Conservation (phyloP, 2,797 vertebrate species). For the Dromococcyx pavoninus region DNA sequence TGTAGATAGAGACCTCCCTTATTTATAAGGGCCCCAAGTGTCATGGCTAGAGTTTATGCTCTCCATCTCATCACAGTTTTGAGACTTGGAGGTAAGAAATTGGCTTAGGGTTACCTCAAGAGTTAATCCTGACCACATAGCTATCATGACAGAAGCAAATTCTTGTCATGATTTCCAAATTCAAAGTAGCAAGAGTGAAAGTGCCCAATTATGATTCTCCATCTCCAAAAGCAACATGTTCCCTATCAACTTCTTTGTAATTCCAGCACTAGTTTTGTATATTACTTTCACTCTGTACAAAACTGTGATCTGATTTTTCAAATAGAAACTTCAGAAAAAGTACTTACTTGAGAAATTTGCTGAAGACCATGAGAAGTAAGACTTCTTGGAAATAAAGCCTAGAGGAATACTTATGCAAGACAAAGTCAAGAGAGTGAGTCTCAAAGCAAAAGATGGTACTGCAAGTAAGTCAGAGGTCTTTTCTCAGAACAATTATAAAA, state of each 20-base stretch:
- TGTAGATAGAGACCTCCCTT: background rate
- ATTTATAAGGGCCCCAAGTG: background rate
- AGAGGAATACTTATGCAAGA: background rate
- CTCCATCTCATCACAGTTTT: background rate
- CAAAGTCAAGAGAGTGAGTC: background rate
- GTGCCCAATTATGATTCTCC: background rate
- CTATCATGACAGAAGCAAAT: background rate
- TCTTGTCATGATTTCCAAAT: background rate
- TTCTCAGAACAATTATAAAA: background rate
- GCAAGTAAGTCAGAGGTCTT: background rate
- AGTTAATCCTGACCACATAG: background rate
- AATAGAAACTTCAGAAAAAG: background rate
- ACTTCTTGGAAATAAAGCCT: background rate
- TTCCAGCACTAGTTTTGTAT: background rate
- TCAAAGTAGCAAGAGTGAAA: background rate
- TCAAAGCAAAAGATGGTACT: background rate
- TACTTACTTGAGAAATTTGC: background rate
- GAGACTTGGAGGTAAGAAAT: background rate
- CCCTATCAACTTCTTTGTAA: background rate
- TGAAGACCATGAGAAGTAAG: background rate
- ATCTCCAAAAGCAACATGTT: background rate
- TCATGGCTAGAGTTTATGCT: background rate
- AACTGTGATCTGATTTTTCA: background rate
- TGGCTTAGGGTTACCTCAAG: background rate
- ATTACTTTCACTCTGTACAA: background rate